Conservation (phyloP, 2,113 vertebrate genomes). For the Tachysurus vachellii region DNA sequence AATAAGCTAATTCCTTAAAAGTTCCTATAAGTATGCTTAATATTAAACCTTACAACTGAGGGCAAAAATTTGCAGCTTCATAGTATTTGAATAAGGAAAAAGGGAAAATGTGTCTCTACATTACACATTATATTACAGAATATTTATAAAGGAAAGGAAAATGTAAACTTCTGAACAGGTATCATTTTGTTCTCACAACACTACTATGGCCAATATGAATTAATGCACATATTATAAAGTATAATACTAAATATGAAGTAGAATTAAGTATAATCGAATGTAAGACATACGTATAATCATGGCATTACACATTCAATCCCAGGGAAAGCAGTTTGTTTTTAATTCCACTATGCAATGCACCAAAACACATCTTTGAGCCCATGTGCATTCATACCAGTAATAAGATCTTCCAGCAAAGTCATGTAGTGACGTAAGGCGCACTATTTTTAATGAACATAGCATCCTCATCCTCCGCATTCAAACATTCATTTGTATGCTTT, state of each 20-base stretch:
- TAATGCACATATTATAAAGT: not conserved
- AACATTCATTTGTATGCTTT: not conserved
- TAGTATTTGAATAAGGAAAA: not conserved
- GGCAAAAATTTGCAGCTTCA: not conserved
- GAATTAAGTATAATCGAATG: not conserved
- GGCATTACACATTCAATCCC: not conserved
- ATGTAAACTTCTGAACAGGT: not conserved
- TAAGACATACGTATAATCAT: not conserved
- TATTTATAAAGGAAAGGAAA: not conserved
- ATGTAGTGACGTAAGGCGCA: not conserved
- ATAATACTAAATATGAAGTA: not conserved
- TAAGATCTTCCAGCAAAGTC: not conserved
- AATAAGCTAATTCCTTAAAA: not conserved
- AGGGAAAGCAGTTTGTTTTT: not conserved
- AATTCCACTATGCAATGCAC: not conserved
- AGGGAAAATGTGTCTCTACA: not conserved
- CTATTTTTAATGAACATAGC: not conserved
- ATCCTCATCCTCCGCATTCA: not conserved
- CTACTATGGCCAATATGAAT: not conserved
- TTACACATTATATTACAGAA: not conserved
- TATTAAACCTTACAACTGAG: not conserved
- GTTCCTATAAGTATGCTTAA: not conserved
- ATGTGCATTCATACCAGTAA: too few relatives aligned
- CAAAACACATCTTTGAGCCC: too few relatives aligned
- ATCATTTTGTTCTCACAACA: not conserved